Base-by-base conservation (phyloP, 2,797 vertebrate species). In the Thaleichthys pacificus region DNA sequence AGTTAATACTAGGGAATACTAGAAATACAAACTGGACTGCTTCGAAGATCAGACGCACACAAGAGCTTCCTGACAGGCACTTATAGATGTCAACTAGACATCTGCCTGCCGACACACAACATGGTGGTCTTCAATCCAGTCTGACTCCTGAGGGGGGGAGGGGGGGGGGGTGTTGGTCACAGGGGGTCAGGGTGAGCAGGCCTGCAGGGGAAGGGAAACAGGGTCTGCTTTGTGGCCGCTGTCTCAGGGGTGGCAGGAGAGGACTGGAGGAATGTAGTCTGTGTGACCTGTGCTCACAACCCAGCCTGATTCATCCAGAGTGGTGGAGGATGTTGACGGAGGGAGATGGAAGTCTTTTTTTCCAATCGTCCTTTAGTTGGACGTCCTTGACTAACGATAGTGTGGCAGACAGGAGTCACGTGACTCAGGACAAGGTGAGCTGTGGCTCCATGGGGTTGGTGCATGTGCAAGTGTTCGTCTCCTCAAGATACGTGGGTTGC, bases 161-260 rank as follows among this genome's bases (percentile, higher is more conserved):
- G 47, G 24, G 70, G 54, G 54, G 38, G 47, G 62, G 38, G 66
- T 15, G 62, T 71, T 64, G 19, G 66, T 49, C 17, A 56, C 28
- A 56, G 21, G 21, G 9, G 17, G 63, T 71, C 38, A 51, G 30
- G 63, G 38, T 5, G 9, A 73, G 69, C 66, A 71, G 57, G 61
- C 64, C 61, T 51, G 57, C 68, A 12, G 65, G 24, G 4, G 42
- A 57, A 71, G 24, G 68, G 61, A 24, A 83, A 84, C 82, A 82
- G 75, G 73, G 49, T 69, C 26, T 68, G 72, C 69, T 71, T 83
- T 84, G 82, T 86, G 68, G 71, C 64, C 42, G 32, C n/a, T 26
- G 42, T 61, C 72, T 72, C 63, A 63, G 30, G 60, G 49, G 66
- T 14, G n/a, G 24, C 61, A 38, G 38, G 14, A 57, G 24, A 61